Base-by-base conservation (phyloP, 2,888 invertebrate species). In the Micropterix aruncella region DNA sequence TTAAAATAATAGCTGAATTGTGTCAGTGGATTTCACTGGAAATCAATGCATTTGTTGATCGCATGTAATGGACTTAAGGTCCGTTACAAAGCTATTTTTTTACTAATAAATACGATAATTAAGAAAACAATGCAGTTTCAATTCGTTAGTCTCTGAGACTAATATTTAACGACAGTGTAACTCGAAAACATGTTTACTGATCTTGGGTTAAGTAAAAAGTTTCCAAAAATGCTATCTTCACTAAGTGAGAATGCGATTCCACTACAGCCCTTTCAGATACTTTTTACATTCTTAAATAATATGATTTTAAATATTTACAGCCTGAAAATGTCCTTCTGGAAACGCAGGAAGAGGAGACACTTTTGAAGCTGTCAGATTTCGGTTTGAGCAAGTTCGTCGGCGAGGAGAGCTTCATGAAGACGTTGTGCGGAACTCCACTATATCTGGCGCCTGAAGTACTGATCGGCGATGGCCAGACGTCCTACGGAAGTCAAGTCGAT, bases 371-470 rank as follows among this genome's bases (percentile, higher is more conserved):
- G 45, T 77, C 86, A 15, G 91, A 95, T 66, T 94, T 95, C 66
- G 94, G 95, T 4, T 64, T 95, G 48, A 92, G 93, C 49, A 94
- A 94, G 65, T 77, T 89, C 52, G 80, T 87, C 36, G 79, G 81
- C 42, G 77, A 80, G 36, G 75, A 82, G 52, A 81, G 80, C 1
- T 76, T 85, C 56, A 83, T 93, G 83, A 80, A 78, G 55, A 93
- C 93, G 0, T 77, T 89, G 59, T 94, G 94, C 60, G 95, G 95
- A 1, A 95, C 95, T 0, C 86, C 88, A 0, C 71, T 80, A 44
- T 95, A 93, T 60, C 77, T 90, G 37, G 94, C 94, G 0, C 95
- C 94, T 0, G 95, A 95, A 64, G 78, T 94, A 38, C 62, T 93
- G 1, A 54, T 65, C 38, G 79, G 78, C 0, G 75, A 78, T 42